Evolutionary conservation across 2,113 vertebrate species (phyloP), one percentile per base, ranked within the genome.

Genomic region (Pogonocichla stellata): DNA sequence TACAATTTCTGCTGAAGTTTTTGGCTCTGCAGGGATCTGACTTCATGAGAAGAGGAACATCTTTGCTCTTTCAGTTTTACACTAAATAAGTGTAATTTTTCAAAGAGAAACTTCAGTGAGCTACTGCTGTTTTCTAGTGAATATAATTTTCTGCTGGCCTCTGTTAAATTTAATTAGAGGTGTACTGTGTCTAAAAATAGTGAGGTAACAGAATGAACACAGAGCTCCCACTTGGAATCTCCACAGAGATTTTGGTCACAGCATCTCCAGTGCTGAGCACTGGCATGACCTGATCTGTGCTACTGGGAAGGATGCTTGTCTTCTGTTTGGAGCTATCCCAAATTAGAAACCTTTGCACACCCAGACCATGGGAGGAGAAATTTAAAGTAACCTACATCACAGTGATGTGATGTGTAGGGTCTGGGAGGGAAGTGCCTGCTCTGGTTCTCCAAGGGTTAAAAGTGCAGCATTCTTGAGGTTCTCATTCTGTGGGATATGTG

Each of bases 161-260:
- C 57, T 85, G 48, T 71, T 81, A 56, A 67, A 83, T 93, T 91
- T 84, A 80, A 42, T 83, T 87, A 56, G 80, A 69, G 33, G 36
- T 56, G 28, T 36, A 31, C 38, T 18, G 8, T 40, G 60, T 58
- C 61, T 87, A 74, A 85, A 90, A 87, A 29, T 51, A 94, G 47
- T 16, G 36, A 50, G 60, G 26, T 71, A 56, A 19, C 24, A 56
- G 50, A 75, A 42, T 14, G 57, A 81, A 40, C 58, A 9, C 15
- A 18, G 54, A 81, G n/a, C 50, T 81, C 12, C 47, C 61, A 51
- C 43, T 10, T 74, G 66, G 47, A 74, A 60, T 78, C 28, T 53
- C 45, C 38, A 1, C 58, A 24, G 69, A 78, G n/a, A 42, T 54
- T 66, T 86, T 3, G 4, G 34, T 43, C 61, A 25, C 51, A 45